These are phyloP conservation scores for Zaprionus lachaisei DNA, from an alignment of 1,140 invertebrate species.

Conservation along the genomic window DNA sequence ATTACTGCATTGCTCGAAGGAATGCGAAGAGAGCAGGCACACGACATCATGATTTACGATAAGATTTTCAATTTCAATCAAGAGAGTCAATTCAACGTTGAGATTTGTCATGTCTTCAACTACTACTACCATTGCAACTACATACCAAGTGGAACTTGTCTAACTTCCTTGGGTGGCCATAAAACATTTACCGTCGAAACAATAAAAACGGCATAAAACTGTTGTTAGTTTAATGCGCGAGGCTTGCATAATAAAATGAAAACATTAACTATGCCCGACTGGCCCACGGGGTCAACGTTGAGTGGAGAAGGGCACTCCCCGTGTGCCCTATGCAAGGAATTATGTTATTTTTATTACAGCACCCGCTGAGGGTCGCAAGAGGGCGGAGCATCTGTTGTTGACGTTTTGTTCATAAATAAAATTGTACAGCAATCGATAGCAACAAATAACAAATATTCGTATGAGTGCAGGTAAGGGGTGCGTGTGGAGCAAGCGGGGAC, in stretches of 20 bases:
- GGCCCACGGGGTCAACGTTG: constrained; percentile 14
- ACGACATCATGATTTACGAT: constrained; percentile 63
- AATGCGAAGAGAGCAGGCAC: constrained; percentile 23
- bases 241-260: constrained; percentile 65
- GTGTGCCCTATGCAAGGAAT: constrained; percentile 35
- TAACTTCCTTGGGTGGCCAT: constrained; percentile 18
- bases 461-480: constrained; percentile 17
- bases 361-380: constrained; percentile 16
- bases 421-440: constrained; percentile 50
- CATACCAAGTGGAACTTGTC: background rate
- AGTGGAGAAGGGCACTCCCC: background rate
- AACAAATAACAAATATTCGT: constrained; percentile 39
- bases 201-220: constrained; percentile 70
- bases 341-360: constrained; percentile 64
- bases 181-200: constrained; percentile 52
- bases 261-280: constrained; percentile 53
- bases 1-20: constrained; percentile 12
- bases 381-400: constrained; percentile 23
- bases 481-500: background rate
- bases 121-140: background rate
- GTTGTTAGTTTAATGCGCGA: constrained; percentile 57
- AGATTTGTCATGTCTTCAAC: constrained; percentile 7
- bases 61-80: constrained; percentile 73
- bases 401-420: constrained; percentile 64
- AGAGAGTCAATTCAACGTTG: constrained; percentile 39